A percentile compares a stretch with the other conserved stretches of the same genome.
Conservation (phyloP, 2,797 vertebrate species). For the Basileuterus tristriatus region DNA sequence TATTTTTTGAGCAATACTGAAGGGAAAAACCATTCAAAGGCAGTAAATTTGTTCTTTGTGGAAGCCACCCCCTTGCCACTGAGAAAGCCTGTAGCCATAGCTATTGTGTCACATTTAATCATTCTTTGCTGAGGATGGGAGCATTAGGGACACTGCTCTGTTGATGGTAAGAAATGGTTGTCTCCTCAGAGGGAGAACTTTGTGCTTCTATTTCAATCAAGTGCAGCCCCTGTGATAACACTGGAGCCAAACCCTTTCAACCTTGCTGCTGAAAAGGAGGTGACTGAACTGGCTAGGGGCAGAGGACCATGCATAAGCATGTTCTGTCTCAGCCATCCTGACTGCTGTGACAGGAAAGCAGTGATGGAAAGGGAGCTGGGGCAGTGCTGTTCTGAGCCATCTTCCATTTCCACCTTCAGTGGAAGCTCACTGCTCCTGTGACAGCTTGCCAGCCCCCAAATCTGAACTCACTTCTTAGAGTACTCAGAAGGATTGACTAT, state of each 20-base stretch:
- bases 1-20: neutral
- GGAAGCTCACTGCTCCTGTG: neutral
- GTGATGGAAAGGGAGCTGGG: neutral
- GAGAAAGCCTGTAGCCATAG: neutral
- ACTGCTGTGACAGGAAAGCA: neutral
- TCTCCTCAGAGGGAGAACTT: neutral
- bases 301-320: fast-evolving
- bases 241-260: neutral
- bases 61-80: neutral
- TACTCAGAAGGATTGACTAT: neutral
- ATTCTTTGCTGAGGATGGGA: neutral
- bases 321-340: neutral
- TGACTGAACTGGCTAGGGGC: neutral
- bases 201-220: neutral
- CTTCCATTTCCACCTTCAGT: neutral
- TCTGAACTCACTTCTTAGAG: neutral
- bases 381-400: fast-evolving
- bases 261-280: neutral
- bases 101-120: neutral
- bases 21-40: neutral
- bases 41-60: neutral
- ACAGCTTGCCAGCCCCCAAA: no score
- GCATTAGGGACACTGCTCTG: neutral
- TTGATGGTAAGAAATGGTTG: neutral
- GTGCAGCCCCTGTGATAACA: neutral